Base-by-base conservation (phyloP, 2,888 invertebrate species). In the Tipula lateralis region DNA sequence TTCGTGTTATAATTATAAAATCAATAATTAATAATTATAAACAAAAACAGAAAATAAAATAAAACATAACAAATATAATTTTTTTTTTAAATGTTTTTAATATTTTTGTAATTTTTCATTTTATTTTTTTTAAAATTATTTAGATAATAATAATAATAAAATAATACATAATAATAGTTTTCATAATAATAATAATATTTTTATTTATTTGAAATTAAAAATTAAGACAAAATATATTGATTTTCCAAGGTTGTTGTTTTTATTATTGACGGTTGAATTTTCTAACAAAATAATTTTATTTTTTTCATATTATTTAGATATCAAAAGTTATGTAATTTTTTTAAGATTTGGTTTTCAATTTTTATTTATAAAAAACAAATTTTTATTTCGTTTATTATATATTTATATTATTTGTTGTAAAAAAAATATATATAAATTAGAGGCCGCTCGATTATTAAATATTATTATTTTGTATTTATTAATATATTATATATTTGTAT, bases 51-150 rank as follows among this genome's bases (percentile, higher is more conserved):
- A 66, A 66, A 24, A 66, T 66, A 66, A 66, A 50, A 66, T 66
- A 66, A 66, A 66, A 66, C 66, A 66, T 66, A 66, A 66, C 66
- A 66, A 66, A 66, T 66, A 66, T 66, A 66, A 66, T 66, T 66
- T 66, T 66, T 66, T 39, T n/a, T n/a, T 50, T 50, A n/a, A 50
- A 50, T 50, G n/a, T 50, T 32, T 50, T 50, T 50, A 50, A 50
- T 50, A 50, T 50, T 50, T 36, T 50, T 50, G 16, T 50, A 16
- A 50, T 50, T 66, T 66, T 66, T 66, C 24, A 66, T 66, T 66
- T 66, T 12, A 66, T 24, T 66, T 66, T 50, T 50, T 66, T 66
- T 24, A 24, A 66, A 66, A 66, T 24, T 66, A 24, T 66, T 66
- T 66, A 16, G 1, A 66, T 24, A 24, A 66, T 66, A 66, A 66